A percentile compares a stretch with the other conserved stretches of the same genome.
These are phyloP conservation scores for Gnatocerus cornutus DNA, from an alignment of 2,888 invertebrate genomes.

Conservation along the genomic window DNA sequence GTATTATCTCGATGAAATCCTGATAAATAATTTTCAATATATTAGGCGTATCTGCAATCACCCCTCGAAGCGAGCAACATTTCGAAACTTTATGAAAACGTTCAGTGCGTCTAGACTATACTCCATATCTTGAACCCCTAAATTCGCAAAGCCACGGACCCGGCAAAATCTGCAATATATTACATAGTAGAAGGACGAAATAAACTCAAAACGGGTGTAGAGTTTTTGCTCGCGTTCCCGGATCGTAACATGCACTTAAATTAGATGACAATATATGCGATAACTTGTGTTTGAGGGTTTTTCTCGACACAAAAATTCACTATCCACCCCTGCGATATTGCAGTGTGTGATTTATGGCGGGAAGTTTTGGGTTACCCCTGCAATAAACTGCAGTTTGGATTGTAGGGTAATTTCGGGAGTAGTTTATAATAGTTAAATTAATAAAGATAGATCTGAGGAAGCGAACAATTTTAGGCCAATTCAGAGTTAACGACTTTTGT, in stretches of 20 bases:
- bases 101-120: constrained; percentile 31
- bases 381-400: constrained; percentile 10
- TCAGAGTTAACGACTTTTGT: neutral
- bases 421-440: no score
- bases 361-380: constrained; percentile 4
- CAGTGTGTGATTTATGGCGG: neutral
- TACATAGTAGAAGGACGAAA: neutral
- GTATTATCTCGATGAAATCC: neutral
- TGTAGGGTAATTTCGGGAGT: neutral
- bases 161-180: constrained; percentile 23
- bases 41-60: no score
- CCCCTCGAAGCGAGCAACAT: neutral
- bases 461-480: no score
- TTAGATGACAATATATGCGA: constrained; percentile 15
- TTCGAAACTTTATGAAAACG: constrained; percentile 26
- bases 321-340: constrained; percentile 6
- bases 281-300: constrained; percentile 13
- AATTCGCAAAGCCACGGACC: constrained; percentile 9
- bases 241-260: constrained; percentile 12
- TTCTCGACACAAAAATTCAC: constrained; percentile 9
- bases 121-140: constrained; percentile 21
- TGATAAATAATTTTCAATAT: no score
- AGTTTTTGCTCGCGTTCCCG: neutral
- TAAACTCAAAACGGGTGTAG: neutral
- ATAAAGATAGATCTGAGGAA: no score